Percentiles rank a stretch among this genome's conserved stretches.
These are phyloP conservation scores for Nannobrachium achirus DNA, from an alignment of 2,113 vertebrate genomes.

Conservation along the genomic window DNA sequence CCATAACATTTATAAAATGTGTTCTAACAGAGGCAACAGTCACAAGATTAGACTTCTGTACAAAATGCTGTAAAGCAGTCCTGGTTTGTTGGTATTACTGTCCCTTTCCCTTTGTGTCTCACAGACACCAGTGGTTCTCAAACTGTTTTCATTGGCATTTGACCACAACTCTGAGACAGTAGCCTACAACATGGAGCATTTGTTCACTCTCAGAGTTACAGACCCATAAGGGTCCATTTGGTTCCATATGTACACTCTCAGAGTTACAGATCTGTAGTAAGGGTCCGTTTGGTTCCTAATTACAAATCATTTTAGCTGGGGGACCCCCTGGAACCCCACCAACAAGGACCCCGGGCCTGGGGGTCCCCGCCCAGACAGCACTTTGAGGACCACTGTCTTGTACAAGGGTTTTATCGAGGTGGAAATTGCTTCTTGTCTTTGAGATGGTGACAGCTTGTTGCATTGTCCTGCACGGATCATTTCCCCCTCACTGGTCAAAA, in stretches of 20 bases:
- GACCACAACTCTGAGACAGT: neutral
- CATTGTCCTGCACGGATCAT: constrained; percentile 32
- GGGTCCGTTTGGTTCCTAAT: too few relatives aligned
- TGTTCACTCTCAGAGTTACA: neutral
- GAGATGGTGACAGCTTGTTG: constrained; percentile 56
- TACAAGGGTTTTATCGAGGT: too few relatives aligned
- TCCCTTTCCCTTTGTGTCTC: constrained; percentile 54
- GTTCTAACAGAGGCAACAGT: constrained; percentile 72
- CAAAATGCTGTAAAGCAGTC: constrained; percentile 62
- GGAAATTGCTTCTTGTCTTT: constrained; percentile 13
- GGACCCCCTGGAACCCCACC: too few relatives aligned
- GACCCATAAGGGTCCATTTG: too few relatives aligned
- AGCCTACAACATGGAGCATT: constrained; percentile 21
- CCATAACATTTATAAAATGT: constrained; percentile 81
- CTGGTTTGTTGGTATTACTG: constrained; percentile 38
- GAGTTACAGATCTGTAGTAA: too few relatives aligned
- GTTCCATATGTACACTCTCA: too few relatives aligned
- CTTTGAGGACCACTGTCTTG: too few relatives aligned
- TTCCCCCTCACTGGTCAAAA: constrained; percentile 24
- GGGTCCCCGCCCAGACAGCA: too few relatives aligned
- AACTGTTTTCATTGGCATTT: constrained; percentile 3
- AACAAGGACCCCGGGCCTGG: too few relatives aligned
- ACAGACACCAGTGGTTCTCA: neutral
- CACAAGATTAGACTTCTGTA: constrained; percentile 75
- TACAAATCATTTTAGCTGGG: too few relatives aligned